Evolutionary conservation across 2,888 invertebrate genomes (phyloP).

Genomic region (Geotrupes spiniger): DNA sequence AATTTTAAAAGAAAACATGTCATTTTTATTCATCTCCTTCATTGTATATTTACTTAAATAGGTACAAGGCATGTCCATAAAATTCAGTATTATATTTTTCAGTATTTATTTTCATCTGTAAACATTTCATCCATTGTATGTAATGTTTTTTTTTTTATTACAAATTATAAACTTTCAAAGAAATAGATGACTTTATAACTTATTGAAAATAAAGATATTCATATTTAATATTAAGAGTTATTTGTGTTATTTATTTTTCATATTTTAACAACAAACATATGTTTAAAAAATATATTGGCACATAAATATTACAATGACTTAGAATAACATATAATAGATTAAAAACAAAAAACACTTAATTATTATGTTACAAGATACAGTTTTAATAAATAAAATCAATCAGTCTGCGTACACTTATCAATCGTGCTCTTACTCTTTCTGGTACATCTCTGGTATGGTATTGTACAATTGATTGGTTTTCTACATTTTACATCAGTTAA

Average conservation of each 20-base stretch:
- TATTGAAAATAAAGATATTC: slow-evolving; percentile 16
- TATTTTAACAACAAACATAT: too few relatives aligned
- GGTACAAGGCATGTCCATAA: too few relatives aligned
- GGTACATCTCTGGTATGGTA: slow-evolving; percentile 6
- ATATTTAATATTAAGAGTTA: slow-evolving; percentile 11
- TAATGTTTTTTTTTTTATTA: slow-evolving; percentile 4
- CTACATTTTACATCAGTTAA: slow-evolving; percentile 40
- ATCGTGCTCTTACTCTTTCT: slow-evolving; percentile 28
- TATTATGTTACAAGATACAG: not conserved
- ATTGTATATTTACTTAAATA: too few relatives aligned
- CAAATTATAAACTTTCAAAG: slow-evolving; percentile 9
- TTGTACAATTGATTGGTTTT: slow-evolving; percentile 33
- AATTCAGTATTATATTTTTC: slow-evolving; percentile 4
- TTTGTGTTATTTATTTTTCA: too few relatives aligned
- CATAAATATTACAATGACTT: too few relatives aligned
- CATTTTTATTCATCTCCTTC: too few relatives aligned
- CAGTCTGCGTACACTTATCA: slow-evolving; percentile 43
- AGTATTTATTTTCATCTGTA: slow-evolving; percentile 16
- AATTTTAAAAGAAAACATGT: too few relatives aligned
- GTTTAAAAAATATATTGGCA: too few relatives aligned
- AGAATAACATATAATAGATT: too few relatives aligned
- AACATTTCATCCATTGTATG: slow-evolving; percentile 11
- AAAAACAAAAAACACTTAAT: too few relatives aligned
- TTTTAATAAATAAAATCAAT: slow-evolving; percentile 18
- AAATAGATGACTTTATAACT: slow-evolving; percentile 14